Evolutionary conservation across 2,888 invertebrate genomes (phyloP), one percentile per base, ranked within the genome.

Genomic region (Parascotia fuliginaria): DNA sequence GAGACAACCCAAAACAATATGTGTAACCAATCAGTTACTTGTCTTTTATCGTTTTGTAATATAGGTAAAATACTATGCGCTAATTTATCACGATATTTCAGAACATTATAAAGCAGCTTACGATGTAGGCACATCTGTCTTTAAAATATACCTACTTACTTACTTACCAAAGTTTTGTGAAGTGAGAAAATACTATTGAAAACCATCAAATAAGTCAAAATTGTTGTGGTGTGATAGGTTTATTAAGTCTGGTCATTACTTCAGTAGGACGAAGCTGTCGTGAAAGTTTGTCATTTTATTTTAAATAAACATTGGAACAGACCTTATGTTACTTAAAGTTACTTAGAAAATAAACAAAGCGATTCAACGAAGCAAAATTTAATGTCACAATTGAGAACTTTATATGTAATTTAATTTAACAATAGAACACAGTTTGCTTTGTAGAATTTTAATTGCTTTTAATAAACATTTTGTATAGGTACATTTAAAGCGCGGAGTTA

Each of bases 391-490:
- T 44, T 59, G 11, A 19, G 32, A 47, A 59, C 31, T 60, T 65
- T 55, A 60, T 49, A 44, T 60, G 57, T 36, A 57, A 44, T 51
- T 50, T 37, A 49, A 47, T 48, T 63, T 51, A 12, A 51, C 12
- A 40, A 50, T 38, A 27, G 49, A 52, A 55, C 44, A 60, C 55
- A 37, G 47, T 56, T 56, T 53, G 49, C 55, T 71, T 60, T 60
- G 56, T 52, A 55, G 40, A 60, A 56, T 63, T 52, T 58, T 63
- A 70, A 71, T 66, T 59, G 57, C 46, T 68, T 64, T 60, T 64
- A 65, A 64, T 66, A 65, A 75, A 69, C 57, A 62, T 72, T 24
- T 73, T 75, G 57, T 66, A 70, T 81, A 78, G 70, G 62, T 54
- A 61, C 61, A 67, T 70, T 66, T 49, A 57, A 69, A 64, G 52